These are phyloP conservation scores for Peromyscus maniculatus DNA, from an alignment of 2,113 vertebrate species.

Conservation along the genomic window DNA sequence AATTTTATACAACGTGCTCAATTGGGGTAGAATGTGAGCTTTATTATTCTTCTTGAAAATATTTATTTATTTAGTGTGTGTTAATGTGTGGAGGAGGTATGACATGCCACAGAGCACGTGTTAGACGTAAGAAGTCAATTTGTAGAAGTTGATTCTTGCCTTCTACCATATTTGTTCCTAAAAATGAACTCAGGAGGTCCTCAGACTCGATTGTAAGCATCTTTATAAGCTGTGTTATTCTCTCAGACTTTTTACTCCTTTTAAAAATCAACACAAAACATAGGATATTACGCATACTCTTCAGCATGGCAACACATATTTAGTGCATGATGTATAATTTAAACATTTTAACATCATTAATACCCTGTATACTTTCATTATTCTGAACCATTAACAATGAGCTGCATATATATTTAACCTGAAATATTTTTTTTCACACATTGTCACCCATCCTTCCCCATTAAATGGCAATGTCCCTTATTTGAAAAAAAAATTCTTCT, in stretches of 20 bases:
- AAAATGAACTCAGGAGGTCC: neutral
- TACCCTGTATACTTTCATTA: neutral
- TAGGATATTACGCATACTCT: neutral
- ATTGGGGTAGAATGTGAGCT: neutral
- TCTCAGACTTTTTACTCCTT: neutral
- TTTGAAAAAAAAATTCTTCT: neutral
- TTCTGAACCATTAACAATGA: neutral
- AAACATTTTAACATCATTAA: neutral
- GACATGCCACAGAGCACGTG: neutral
- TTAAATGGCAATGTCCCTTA: neutral
- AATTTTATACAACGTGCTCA: neutral
- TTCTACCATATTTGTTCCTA: neutral
- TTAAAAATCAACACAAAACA: no score
- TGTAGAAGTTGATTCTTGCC: neutral
- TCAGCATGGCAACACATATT: neutral
- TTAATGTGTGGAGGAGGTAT: neutral
- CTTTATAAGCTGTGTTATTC: neutral
- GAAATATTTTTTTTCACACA: neutral
- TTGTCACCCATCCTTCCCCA: neutral
- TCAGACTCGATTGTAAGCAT: neutral
- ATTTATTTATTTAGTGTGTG: neutral
- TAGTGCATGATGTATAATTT: neutral
- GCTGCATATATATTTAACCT: neutral
- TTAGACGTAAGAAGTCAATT: neutral
- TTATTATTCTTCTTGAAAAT: neutral